Conservation (phyloP, 2,797 vertebrate species). For the Micromesistius poutassou region DNA sequence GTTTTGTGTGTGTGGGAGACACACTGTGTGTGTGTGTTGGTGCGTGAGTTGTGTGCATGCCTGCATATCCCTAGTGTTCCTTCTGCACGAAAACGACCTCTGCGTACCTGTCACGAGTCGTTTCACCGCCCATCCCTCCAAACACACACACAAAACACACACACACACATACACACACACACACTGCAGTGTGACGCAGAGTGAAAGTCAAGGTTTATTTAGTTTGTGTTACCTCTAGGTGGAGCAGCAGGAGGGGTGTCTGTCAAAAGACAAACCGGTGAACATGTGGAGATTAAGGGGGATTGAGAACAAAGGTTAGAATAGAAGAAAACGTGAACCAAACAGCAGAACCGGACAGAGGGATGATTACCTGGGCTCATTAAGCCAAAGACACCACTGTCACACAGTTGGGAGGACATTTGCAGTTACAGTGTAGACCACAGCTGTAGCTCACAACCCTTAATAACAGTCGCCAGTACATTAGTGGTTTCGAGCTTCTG, state of each 20-base stretch:
- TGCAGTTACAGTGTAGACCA: background rate
- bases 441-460: too few relatives aligned
- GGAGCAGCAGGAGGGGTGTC: too few relatives aligned
- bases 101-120: constrained; percentile 64
- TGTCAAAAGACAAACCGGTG: background rate
- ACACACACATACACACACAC: constrained; percentile 29
- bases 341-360: too few relatives aligned
- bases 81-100: constrained; percentile 65
- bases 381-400: too few relatives aligned
- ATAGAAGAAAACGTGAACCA: too few relatives aligned
- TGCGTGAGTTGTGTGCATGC: constrained; percentile 14
- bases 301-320: background rate
- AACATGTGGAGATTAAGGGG: background rate
- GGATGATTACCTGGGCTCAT: too few relatives aligned
- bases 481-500: too few relatives aligned
- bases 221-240: background rate
- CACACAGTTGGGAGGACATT: background rate
- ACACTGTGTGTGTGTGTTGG: background rate
- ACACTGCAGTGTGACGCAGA: constrained; percentile 4
- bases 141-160: constrained; percentile 23
- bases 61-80: constrained; percentile 32
- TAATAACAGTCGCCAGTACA: too few relatives aligned
- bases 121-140: constrained; percentile 40
- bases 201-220: background rate
- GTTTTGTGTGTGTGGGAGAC: background rate